Evolutionary conservation across 2,113 vertebrate species (phyloP), one percentile per base, ranked within the genome.

Genomic region (Brachypodius melanocephalos): DNA sequence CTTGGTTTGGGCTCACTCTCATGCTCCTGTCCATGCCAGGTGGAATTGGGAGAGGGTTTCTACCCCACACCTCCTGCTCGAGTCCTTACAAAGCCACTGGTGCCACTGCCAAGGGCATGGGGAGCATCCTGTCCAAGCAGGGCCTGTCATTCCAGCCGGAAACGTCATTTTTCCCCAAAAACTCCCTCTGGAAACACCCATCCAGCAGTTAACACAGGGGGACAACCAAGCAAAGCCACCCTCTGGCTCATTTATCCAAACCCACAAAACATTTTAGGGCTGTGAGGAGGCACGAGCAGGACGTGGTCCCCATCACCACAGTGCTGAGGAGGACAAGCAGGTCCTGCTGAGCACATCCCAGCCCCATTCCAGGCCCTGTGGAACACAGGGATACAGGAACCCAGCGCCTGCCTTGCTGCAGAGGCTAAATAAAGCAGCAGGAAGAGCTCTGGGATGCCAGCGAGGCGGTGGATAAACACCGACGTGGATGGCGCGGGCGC

Each of bases 401-500:
- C 6, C 90, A 69, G 88, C n/a, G n/a, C 65, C 85, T 90, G 94
- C 79, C 90, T 58, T 92, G 88, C 92, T 26, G 76, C 79, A 93
- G 95, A 92, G 96, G 89, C 95, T 95, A 96, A 92, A 97, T 88
- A 93, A 95, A 96, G 93, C 89, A 97, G 88, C 93, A 94, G 91
- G 93, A 96, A 93, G 95, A 95, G 91, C 78, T 88, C 71, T 79
- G 0, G 34, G 65, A 95, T 95, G 83, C 83, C 88, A 94, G 92
- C 79, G 9, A 90, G 79, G 91, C 63, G 43, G 86, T 77, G 54
- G 5, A 95, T 91, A 96, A 95, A 94, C 91, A 94, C 2, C 28
- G 26, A 9, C 17, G 19, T 3, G 89, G 93, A 92, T 68, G 89
- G 94, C 36, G 65, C n/a, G 49, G 38, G 22, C 1, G 80, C 79